These are phyloP conservation scores for Drosophila obscura DNA, from an alignment of 1,140 invertebrate genomes.

Conservation along the genomic window DNA sequence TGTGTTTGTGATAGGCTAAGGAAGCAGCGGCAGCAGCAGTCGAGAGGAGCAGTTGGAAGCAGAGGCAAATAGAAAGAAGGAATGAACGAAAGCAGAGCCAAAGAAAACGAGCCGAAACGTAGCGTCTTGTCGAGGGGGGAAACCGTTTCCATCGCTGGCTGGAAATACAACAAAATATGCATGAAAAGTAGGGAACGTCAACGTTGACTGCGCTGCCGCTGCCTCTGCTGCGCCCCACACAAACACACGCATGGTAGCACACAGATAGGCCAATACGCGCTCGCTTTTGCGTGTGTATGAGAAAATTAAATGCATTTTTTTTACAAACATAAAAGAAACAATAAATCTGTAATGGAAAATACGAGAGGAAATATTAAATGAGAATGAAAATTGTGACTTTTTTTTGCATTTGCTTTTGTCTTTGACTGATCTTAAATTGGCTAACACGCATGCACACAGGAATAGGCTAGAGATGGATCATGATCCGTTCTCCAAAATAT, in stretches of 20 bases:
- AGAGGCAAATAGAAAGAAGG: constrained; percentile 6
- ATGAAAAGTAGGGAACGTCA: constrained; percentile 57
- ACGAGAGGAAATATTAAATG: constrained; percentile 11
- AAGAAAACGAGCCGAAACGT: constrained; percentile 34
- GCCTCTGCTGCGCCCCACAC: constrained; percentile 29
- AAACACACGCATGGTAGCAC: constrained; percentile 18
- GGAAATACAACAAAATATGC: constrained; percentile 62
- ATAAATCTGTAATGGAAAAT: background rate
- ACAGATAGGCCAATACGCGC: constrained; percentile 30
- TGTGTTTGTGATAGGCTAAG: constrained; percentile 51
- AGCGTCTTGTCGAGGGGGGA: constrained; percentile 13
- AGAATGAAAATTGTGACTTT: background rate
- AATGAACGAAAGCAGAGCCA: background rate
- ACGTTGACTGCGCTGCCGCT: constrained; percentile 22
- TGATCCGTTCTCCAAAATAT: background rate
- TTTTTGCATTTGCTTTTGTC: background rate
- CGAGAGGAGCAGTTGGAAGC: constrained; percentile 26
- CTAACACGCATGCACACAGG: constrained; percentile 26
- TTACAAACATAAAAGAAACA: constrained; percentile 5
- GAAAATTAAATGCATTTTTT: constrained; percentile 32
- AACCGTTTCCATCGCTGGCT: constrained; percentile 10
- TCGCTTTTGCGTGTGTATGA: constrained; percentile 20
- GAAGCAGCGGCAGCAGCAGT: constrained; percentile 20
- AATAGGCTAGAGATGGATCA: background rate
- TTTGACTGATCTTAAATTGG: constrained; percentile 20